These are phyloP conservation scores for Drosophila eohydei DNA, from an alignment of 2,888 invertebrate genomes.

Conservation along the genomic window DNA sequence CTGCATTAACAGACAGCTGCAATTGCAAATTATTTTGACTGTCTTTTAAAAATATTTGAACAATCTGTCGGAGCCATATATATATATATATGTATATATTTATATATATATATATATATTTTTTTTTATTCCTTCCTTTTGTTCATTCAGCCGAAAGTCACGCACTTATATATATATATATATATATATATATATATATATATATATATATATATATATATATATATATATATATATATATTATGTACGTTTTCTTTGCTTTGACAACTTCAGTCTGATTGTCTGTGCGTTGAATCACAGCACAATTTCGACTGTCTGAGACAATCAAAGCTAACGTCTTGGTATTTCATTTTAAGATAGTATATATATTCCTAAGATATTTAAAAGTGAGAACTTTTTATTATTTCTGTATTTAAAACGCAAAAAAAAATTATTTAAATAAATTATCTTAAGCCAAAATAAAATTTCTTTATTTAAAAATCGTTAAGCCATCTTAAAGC, in stretches of 20 bases:
- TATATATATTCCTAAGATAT: not conserved
- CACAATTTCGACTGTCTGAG: slow-evolving; percentile 27
- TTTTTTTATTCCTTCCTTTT: slow-evolving; percentile 7
- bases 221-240: slow-evolving; percentile 13
- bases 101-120: not conserved
- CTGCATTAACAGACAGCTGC: slow-evolving; percentile 25
- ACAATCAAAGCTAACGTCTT: slow-evolving; percentile 3
- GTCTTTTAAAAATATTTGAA: slow-evolving; percentile 21
- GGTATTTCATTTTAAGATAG: not conserved
- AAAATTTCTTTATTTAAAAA: not conserved
- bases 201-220: not conserved
- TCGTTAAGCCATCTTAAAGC: not conserved
- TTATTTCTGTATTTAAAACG: not conserved
- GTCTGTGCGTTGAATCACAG: slow-evolving; percentile 43
- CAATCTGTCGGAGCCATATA: slow-evolving; percentile 20
- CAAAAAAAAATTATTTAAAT: not conserved
- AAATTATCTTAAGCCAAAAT: not conserved
- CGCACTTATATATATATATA: slow-evolving; percentile 41
- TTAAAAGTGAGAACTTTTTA: no score
- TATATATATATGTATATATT: not conserved
- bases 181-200: slow-evolving; percentile 15
- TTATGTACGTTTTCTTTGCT: slow-evolving; percentile 37
- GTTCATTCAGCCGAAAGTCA: slow-evolving; percentile 54
- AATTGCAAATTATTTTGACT: slow-evolving; percentile 53
- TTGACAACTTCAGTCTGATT: slow-evolving; percentile 56